Evolutionary conservation across 2,888 invertebrate genomes (phyloP).

Genomic region (Metacarcinus magister): DNA sequence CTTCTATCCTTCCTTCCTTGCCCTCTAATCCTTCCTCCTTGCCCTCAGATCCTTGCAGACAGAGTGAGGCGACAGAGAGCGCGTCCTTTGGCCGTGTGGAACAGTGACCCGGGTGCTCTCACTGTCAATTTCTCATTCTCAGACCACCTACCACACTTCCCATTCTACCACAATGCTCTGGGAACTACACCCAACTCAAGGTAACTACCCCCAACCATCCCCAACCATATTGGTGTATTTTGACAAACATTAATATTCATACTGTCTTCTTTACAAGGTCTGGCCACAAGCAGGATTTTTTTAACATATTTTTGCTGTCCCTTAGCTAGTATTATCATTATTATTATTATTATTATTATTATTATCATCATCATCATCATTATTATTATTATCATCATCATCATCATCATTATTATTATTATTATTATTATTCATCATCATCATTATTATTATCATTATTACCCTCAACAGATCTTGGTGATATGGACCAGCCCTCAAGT

Average conservation of each 20-base stretch:
- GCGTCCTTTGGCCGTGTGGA: slow-evolving; percentile 94
- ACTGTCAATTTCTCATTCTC: slow-evolving; percentile 92
- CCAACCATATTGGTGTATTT: no score
- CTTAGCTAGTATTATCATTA: no score
- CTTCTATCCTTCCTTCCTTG: background rate
- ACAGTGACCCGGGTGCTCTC: slow-evolving; percentile 94
- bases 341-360: no score
- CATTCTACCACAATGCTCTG: slow-evolving; percentile 87
- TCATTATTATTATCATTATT: background rate
- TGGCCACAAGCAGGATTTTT: no score
- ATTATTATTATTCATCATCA: no score
- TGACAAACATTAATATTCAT: no score
- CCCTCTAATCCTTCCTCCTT: background rate
- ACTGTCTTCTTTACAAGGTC: no score
- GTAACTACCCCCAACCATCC: background rate
- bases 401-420: no score
- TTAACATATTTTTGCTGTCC: no score
- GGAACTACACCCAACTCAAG: slow-evolving; percentile 78
- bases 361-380: no score
- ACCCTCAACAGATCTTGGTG: slow-evolving; percentile 89
- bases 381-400: no score
- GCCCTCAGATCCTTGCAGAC: slow-evolving; percentile 92
- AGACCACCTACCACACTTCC: slow-evolving; percentile 95
- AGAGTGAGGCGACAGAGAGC: slow-evolving; percentile 91
- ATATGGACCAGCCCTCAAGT: slow-evolving; percentile 89